A percentile compares a stretch with the other conserved stretches of the same genome.
These are phyloP conservation scores for Glossophaga mutica DNA, from an alignment of 2,797 vertebrate species.

Conservation along the genomic window DNA sequence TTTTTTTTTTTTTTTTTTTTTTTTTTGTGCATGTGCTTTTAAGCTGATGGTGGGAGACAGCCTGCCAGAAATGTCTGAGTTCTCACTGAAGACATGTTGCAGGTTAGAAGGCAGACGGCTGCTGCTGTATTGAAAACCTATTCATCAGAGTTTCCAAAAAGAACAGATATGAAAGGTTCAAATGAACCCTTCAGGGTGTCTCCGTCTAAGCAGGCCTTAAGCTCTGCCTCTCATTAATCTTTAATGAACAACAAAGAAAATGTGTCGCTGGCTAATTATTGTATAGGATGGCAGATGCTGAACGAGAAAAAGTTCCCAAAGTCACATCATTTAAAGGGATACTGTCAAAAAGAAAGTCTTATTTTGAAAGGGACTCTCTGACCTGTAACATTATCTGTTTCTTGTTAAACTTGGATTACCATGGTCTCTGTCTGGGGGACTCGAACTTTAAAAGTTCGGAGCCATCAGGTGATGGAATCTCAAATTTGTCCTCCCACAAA, in stretches of 20 bases:
- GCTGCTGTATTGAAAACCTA: conserved; percentile 31
- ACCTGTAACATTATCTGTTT: conserved; percentile 22
- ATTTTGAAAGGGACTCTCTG: conserved; percentile 35
- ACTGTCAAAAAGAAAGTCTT: conserved; percentile 50
- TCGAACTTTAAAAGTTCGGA: not conserved
- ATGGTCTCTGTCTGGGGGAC: not conserved
- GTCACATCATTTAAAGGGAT: conserved; percentile 53
- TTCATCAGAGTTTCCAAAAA: conserved; percentile 45
- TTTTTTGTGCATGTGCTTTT: too few relatives aligned
- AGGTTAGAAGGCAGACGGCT: conserved; percentile 45
- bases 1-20: too few relatives aligned
- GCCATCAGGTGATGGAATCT: not conserved
- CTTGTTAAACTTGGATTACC: not conserved
- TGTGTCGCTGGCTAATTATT: conserved; percentile 53
- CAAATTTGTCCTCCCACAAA: not conserved
- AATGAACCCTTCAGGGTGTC: conserved; percentile 63
- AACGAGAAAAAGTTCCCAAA: not conserved
- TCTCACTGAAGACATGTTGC: conserved; percentile 58
- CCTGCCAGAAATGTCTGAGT: conserved; percentile 41
- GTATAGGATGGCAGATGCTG: conserved; percentile 58
- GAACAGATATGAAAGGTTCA: conserved; percentile 66
- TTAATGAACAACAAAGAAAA: conserved; percentile 69
- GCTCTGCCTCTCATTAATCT: conserved; percentile 63
- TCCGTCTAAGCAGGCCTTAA: conserved; percentile 33
- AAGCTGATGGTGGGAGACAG: conserved; percentile 47